Percentiles rank a stretch among this genome's conserved stretches.
Evolutionary conservation across 2,888 invertebrate genomes (phyloP).

Genomic region (Drosophila pseudotakahashii): DNA sequence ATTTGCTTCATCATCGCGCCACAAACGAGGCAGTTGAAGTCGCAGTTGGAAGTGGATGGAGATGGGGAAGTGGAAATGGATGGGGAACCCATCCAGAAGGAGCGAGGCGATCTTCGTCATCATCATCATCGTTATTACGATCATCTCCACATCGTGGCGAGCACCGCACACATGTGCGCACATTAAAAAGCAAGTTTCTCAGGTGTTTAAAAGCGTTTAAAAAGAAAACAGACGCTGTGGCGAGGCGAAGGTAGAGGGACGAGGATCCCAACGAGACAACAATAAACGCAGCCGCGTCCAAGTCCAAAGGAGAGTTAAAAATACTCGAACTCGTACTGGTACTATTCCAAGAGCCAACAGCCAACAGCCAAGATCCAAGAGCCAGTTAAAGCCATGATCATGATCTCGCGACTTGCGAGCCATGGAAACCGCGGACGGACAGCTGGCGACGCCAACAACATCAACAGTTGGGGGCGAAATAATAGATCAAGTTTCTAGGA

Average conservation of each 20-base stretch:
- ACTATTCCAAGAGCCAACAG: slow-evolving; percentile 69
- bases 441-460: slow-evolving; percentile 36
- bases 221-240: slow-evolving; percentile 72
- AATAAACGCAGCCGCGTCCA: slow-evolving; percentile 58
- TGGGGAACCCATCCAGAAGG: slow-evolving; percentile 8
- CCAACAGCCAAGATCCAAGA: slow-evolving; percentile 66
- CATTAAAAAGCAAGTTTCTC: slow-evolving; percentile 81
- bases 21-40: slow-evolving; percentile 64
- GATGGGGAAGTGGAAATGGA: slow-evolving; percentile 8
- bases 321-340: slow-evolving; percentile 60
- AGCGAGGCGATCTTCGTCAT: slow-evolving; percentile 33
- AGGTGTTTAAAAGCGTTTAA: slow-evolving; percentile 80
- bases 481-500: slow-evolving; percentile 5
- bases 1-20: slow-evolving; percentile 75
- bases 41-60: slow-evolving; percentile 7
- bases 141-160: slow-evolving; percentile 33
- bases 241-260: slow-evolving; percentile 14
- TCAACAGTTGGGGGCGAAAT: slow-evolving; percentile 15
- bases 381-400: slow-evolving; percentile 80
- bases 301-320: slow-evolving; percentile 61
- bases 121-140: slow-evolving; percentile 23
- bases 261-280: slow-evolving; percentile 60
- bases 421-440: slow-evolving; percentile 64
- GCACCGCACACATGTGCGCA: slow-evolving; percentile 73
- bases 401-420: slow-evolving; percentile 74